phyloP scores from a whole-genome alignment of 2,113 vertebrate genomes.

The Syngnathus floridae region DNA sequence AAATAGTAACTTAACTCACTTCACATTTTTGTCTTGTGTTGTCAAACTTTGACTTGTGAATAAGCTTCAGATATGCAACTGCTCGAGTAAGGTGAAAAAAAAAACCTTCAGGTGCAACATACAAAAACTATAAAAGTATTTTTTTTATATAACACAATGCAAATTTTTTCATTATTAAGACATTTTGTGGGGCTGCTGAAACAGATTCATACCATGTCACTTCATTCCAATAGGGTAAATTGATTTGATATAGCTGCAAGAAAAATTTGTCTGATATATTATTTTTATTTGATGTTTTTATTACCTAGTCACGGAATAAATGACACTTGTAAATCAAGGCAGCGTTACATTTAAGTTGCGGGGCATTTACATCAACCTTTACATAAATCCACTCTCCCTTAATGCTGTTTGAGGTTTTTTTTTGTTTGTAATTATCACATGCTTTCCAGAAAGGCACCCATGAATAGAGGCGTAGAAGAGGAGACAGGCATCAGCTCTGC shows the following conservation, averaged over 20 bases:
- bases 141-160: background rate
- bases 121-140: too few relatives aligned
- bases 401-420: background rate
- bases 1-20: too few relatives aligned
- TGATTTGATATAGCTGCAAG: too few relatives aligned
- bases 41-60: background rate
- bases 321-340: too few relatives aligned
- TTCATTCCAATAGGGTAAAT: background rate
- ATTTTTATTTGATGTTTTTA: too few relatives aligned
- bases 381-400: slow-evolving; percentile 3
- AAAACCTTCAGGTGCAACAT: background rate
- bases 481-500: slow-evolving; percentile 67
- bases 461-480: slow-evolving; percentile 46
- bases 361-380: slow-evolving; percentile 4
- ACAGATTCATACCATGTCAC: background rate
- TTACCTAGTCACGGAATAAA: too few relatives aligned
- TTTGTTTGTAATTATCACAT: slow-evolving; percentile 4
- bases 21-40: background rate
- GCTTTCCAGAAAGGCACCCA: slow-evolving; percentile 21
- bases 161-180: background rate
- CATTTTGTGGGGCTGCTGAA: background rate
- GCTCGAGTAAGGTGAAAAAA: background rate
- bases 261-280: too few relatives aligned
- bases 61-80: too few relatives aligned
- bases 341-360: background rate